Conservation (phyloP, 2,113 vertebrate species). For the Bubo blakistoni region DNA sequence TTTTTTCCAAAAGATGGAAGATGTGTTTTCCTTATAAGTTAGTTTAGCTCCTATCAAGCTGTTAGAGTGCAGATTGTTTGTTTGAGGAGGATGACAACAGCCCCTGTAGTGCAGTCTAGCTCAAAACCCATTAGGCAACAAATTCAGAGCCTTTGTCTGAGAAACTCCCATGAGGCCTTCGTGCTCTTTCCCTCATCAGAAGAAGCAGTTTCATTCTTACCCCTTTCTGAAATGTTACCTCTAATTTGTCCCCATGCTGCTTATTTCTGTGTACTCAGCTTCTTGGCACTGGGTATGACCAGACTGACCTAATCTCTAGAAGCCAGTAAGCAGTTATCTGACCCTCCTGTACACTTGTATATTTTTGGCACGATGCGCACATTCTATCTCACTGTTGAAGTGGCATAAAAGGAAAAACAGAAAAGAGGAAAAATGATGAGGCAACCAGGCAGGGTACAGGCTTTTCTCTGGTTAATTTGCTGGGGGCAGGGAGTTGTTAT, state of each 20-base stretch:
- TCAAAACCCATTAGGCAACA: background rate
- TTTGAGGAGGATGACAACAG: background rate
- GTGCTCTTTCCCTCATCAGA: background rate
- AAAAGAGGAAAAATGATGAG: background rate
- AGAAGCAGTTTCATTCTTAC: background rate
- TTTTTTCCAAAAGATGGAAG: background rate
- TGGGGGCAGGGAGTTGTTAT: background rate
- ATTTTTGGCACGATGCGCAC: background rate
- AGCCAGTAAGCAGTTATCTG: background rate
- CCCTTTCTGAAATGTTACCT: background rate
- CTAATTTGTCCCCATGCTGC: background rate
- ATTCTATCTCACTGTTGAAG: background rate
- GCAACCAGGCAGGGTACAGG: background rate
- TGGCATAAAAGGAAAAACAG: background rate
- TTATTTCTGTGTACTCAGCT: background rate
- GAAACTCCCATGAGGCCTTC: rapidly evolving
- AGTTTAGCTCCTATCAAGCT: background rate
- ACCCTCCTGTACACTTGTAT: background rate
- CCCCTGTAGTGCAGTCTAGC: background rate
- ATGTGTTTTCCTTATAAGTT: background rate
- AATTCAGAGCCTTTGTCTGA: background rate
- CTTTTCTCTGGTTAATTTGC: background rate
- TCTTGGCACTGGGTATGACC: background rate
- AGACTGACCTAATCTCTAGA: background rate
- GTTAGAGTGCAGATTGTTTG: background rate